These are phyloP conservation scores for Mormoops blainvillei DNA, from an alignment of 2,113 vertebrate species.

Conservation along the genomic window DNA sequence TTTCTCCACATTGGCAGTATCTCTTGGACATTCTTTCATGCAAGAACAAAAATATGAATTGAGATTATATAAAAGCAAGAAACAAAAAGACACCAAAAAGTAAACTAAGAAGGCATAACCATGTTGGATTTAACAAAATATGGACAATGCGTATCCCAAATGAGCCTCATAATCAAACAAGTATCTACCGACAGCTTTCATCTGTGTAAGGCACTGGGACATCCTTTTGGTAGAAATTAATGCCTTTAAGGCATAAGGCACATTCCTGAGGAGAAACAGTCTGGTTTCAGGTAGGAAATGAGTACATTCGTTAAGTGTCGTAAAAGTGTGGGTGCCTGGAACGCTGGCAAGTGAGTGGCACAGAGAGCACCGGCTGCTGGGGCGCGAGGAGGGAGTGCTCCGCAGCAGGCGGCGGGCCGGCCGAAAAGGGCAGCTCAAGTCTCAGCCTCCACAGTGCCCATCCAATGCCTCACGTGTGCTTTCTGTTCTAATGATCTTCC, in stretches of 20 bases:
- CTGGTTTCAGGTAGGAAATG: background rate
- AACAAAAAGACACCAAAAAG: background rate
- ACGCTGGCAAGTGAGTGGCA: accelerated
- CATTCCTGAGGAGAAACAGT: background rate
- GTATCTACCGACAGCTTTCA: background rate
- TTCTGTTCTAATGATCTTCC: accelerated
- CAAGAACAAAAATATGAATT: background rate
- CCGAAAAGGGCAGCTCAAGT: accelerated
- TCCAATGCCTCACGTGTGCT: accelerated
- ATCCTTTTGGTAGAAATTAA: accelerated
- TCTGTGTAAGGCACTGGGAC: background rate
- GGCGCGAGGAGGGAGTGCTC: background rate
- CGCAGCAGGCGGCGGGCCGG: accelerated
- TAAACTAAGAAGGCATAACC: background rate
- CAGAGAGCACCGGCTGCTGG: accelerated
- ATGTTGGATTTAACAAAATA: background rate
- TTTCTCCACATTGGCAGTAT: background rate
- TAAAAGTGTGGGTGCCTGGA: accelerated
- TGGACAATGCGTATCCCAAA: background rate
- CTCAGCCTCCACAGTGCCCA: accelerated
- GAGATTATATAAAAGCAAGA: background rate
- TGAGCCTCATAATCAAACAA: too few species aligned
- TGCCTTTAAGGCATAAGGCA: background rate
- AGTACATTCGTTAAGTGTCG: background rate
- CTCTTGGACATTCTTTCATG: background rate